phyloP scores from a whole-genome alignment of 37 sponge, comb jelly and placozoan genomes.

The Spongilla lacustris region DNA sequence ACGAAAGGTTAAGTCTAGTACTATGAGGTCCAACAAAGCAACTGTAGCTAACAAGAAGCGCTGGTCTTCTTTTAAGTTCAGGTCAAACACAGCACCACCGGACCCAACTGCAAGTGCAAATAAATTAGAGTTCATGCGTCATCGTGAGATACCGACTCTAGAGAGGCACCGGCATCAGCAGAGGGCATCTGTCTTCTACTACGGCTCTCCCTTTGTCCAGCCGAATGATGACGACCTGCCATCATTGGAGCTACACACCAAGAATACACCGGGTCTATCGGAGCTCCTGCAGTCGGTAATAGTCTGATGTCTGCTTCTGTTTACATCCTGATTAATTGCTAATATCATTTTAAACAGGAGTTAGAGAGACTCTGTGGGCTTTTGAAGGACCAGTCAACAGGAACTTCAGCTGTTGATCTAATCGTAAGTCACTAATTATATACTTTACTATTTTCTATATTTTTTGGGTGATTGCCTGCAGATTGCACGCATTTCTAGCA shows the following conservation, averaged over 20 bases:
- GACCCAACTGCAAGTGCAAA: not conserved
- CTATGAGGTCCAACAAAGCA: not conserved
- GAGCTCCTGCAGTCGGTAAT: not conserved
- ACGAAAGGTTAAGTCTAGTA: not conserved
- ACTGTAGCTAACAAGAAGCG: not conserved
- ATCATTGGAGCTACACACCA: not conserved
- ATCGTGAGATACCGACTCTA: not conserved
- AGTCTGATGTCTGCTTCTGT: not conserved
- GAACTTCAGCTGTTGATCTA: not conserved
- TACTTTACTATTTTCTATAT: too few species aligned
- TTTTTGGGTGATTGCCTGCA: not conserved
- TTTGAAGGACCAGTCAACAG: not conserved
- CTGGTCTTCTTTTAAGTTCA: not conserved
- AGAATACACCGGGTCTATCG: not conserved
- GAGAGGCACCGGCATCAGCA: not conserved
- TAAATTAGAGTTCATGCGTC: not conserved
- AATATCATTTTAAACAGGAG: not conserved
- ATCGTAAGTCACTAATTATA: not conserved
- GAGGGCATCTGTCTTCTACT: not conserved
- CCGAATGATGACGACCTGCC: not conserved
- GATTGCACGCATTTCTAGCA: not conserved
- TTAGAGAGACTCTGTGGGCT: not conserved
- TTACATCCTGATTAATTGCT: not conserved
- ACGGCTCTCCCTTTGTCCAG: not conserved
- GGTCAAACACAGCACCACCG: not conserved